Evolutionary conservation across 2,888 invertebrate species (phyloP).

Genomic region (Linyphia triangularis): DNA sequence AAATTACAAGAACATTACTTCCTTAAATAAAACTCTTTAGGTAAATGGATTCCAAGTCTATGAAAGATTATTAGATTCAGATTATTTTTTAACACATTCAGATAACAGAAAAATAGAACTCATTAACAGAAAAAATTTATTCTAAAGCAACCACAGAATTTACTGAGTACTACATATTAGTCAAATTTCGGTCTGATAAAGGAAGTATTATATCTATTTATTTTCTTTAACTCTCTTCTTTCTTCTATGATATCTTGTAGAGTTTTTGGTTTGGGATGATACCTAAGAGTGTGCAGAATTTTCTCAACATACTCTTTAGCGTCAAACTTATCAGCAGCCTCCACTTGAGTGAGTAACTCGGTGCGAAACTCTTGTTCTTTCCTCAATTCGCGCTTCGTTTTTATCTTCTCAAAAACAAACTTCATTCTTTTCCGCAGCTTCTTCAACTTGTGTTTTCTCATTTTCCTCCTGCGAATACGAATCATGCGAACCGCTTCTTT

Average conservation of each 20-base stretch:
- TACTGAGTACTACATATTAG: no score
- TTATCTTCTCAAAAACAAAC: constrained; percentile 86
- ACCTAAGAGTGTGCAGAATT: constrained; percentile 81
- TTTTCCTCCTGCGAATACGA: constrained; percentile 85
- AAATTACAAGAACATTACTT: no score
- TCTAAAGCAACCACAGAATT: no score
- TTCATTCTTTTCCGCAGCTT: constrained; percentile 90
- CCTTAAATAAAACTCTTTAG: no score
- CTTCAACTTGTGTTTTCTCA: constrained; percentile 91
- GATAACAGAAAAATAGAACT: no score
- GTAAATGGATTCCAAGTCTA: no score
- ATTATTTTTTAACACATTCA: no score
- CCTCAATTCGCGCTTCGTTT: constrained; percentile 84
- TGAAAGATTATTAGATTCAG: no score
- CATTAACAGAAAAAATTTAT: no score
- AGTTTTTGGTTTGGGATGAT: constrained; percentile 69
- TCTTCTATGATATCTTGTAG: constrained; percentile 58
- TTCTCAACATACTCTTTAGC: constrained; percentile 86
- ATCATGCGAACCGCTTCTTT: constrained; percentile 73
- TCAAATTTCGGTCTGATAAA: constrained; percentile 76
- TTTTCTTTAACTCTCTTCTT: constrained; percentile 59
- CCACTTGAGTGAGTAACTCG: constrained; percentile 85
- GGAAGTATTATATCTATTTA: constrained; percentile 74
- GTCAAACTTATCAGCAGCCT: constrained; percentile 87
- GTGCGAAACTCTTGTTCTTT: constrained; percentile 89